Evolutionary conservation across 2,888 invertebrate species (phyloP).

Genomic region (Lepidocyrtinus sp.): DNA sequence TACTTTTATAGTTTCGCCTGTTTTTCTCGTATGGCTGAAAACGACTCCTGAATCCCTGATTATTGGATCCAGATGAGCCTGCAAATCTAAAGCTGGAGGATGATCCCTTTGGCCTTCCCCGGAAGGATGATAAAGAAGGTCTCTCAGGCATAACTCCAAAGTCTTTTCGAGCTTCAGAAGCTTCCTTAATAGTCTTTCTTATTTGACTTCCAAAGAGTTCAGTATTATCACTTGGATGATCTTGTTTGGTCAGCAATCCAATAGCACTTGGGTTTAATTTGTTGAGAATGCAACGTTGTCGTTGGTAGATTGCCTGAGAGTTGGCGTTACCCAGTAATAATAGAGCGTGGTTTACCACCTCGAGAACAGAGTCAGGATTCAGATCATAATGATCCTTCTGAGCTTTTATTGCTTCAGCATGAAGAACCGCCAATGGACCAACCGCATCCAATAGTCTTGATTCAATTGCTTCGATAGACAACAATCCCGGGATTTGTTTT

Average conservation of each 20-base stretch:
- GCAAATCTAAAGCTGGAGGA: no score
- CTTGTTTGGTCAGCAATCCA: background rate
- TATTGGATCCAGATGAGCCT: background rate
- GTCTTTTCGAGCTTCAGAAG: conserved; percentile 10
- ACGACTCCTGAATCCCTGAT: no score
- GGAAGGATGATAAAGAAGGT: no score
- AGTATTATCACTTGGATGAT: background rate
- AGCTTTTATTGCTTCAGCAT: background rate
- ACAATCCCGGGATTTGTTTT: background rate
- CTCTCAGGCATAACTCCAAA: background rate
- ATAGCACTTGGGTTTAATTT: background rate
- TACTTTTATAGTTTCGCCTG: no score
- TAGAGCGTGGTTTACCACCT: conserved; percentile 17
- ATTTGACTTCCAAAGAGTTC: conserved; percentile 22
- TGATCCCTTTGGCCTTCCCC: no score
- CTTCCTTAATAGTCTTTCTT: conserved; percentile 12
- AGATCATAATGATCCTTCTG: background rate
- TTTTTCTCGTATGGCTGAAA: no score
- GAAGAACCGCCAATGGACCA: conserved; percentile 12
- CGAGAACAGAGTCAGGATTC: conserved; percentile 2
- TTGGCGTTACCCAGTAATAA: conserved; percentile 20
- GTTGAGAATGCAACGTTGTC: background rate
- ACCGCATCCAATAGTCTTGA: conserved; percentile 14
- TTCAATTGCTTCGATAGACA: conserved; percentile 19
- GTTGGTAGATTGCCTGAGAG: background rate